Evolutionary conservation across 2,888 invertebrate genomes (phyloP), one percentile per base, ranked within the genome.

Genomic region (Andrena trimmerana): DNA sequence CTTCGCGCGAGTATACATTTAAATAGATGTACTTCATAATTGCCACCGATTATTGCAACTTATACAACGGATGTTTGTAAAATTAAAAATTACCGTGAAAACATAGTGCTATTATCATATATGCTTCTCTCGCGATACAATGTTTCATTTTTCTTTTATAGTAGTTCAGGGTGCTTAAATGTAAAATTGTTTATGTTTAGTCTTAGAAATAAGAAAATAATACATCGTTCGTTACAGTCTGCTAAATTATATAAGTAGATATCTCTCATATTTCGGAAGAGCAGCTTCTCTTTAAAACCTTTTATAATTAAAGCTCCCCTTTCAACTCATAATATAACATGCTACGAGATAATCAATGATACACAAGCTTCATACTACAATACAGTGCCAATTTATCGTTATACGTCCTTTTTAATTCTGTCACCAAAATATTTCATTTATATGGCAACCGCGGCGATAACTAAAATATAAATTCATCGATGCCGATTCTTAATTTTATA

Each of bases 401-500:
- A 70, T 13, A 63, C 42, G 54, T 63, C 7, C 8, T 54, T 79
- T 79, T 57, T 31, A 31, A 68, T 62, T 78, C 52, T 63, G 24
- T 69, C 50, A 52, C 31, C 63, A 29, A 83, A 83, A 54, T 65
- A 67, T 63, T 62, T 78, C 60, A 59, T 48, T 71, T 68, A 36
- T 75, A 82, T 82, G 76, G 76, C 82, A 82, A 82, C 71, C 75
- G 82, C 62, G 70, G 66, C 66, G 75, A 3, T 71, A 71, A 82
- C 83, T 54, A 27, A 82, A 82, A 54, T 62, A 24, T 69, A 75
- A 86, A 75, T 54, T 36, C 20, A 76, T 73, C 57, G 87, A 87
- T 89, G 87, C 85, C 87, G 85, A 86, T 87, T 89, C 82, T 89
- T 87, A 87, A 89, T 67, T 65, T 33, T 66, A 62, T 29, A 54